These are phyloP conservation scores for Cremastinae sp. DNA, from an alignment of 2,888 invertebrate species.

Conservation along the genomic window DNA sequence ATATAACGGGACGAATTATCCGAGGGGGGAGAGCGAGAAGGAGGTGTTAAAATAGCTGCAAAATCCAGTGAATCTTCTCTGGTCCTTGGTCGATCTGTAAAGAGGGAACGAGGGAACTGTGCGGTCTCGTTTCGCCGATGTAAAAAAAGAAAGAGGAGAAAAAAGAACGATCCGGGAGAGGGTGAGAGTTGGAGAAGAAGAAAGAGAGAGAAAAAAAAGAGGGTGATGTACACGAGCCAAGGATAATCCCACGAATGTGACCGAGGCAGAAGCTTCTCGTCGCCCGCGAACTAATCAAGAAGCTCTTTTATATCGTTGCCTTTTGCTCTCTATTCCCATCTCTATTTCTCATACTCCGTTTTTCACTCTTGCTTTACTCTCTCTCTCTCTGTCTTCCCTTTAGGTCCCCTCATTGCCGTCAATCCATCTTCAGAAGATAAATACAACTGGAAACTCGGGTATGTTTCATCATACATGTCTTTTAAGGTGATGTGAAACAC, in stretches of 20 bases:
- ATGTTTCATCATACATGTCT: slow-evolving; percentile 47
- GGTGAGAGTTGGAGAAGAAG: slow-evolving; percentile 17
- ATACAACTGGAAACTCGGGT: slow-evolving; percentile 57
- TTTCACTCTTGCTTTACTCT: slow-evolving; percentile 16
- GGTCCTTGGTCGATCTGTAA: slow-evolving; percentile 31
- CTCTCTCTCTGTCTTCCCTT: slow-evolving; percentile 16
- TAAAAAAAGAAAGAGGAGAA: slow-evolving; percentile 24
- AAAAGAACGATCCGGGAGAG: slow-evolving; percentile 18
- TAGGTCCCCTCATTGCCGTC: slow-evolving; percentile 45
- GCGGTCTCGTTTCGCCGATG: slow-evolving; percentile 48
- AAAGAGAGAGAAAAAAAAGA: slow-evolving; percentile 24
- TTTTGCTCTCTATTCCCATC: slow-evolving; percentile 31
- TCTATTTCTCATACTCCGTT: neutral
- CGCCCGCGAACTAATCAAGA: slow-evolving; percentile 64
- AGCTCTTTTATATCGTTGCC: slow-evolving; percentile 65
- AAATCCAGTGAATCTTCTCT: slow-evolving; percentile 49
- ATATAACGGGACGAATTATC: slow-evolving; percentile 15
- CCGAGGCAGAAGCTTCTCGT: slow-evolving; percentile 59
- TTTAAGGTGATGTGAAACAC: slow-evolving; percentile 33
- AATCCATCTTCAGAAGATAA: slow-evolving; percentile 53
- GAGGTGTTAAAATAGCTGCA: slow-evolving; percentile 55
- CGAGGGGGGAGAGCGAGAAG: slow-evolving; percentile 3
- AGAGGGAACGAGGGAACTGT: slow-evolving; percentile 40
- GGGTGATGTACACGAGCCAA: slow-evolving; percentile 43
- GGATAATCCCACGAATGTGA: slow-evolving; percentile 61